Conservation (phyloP, 2,888 invertebrate species). For the Oxytorus armatus region DNA sequence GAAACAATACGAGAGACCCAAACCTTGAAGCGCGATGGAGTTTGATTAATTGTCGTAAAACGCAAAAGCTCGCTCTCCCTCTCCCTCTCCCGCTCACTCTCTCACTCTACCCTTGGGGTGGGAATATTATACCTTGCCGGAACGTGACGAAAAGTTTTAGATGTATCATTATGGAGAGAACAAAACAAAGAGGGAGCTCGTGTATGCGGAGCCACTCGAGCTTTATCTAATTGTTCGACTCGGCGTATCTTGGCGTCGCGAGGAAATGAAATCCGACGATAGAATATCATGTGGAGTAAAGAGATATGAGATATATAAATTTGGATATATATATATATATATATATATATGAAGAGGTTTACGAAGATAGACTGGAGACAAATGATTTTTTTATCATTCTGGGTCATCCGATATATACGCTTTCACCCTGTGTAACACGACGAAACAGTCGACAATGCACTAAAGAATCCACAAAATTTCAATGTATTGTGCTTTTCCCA, state of each 20-base stretch:
- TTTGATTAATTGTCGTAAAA: slow-evolving; percentile 60
- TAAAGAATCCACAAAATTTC: background rate
- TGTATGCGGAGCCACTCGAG: slow-evolving; percentile 5
- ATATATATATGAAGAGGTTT: background rate
- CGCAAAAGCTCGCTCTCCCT: slow-evolving; percentile 22
- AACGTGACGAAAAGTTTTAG: slow-evolving; percentile 55
- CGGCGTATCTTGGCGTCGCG: background rate
- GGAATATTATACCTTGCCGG: slow-evolving; percentile 21
- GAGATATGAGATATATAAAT: too few species aligned
- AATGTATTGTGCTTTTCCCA: background rate
- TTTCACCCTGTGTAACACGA: background rate
- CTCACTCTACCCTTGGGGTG: background rate
- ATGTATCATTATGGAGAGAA: background rate
- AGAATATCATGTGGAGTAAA: slow-evolving; percentile 22
- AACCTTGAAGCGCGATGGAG: slow-evolving; percentile 17
- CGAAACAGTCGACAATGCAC: slow-evolving; percentile 32
- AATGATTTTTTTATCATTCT: slow-evolving; percentile 55
- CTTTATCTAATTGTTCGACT: slow-evolving; percentile 43
- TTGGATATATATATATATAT: background rate
- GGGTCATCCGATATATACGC: slow-evolving; percentile 58
- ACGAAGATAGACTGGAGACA: slow-evolving; percentile 22
- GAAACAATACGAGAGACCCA: slow-evolving; percentile 54
- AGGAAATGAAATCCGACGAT: slow-evolving; percentile 46
- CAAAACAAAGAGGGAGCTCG: background rate
- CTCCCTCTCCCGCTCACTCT: background rate